Conservation (phyloP, 1,140 invertebrate genomes). For the Holotrichia oblita region DNA sequence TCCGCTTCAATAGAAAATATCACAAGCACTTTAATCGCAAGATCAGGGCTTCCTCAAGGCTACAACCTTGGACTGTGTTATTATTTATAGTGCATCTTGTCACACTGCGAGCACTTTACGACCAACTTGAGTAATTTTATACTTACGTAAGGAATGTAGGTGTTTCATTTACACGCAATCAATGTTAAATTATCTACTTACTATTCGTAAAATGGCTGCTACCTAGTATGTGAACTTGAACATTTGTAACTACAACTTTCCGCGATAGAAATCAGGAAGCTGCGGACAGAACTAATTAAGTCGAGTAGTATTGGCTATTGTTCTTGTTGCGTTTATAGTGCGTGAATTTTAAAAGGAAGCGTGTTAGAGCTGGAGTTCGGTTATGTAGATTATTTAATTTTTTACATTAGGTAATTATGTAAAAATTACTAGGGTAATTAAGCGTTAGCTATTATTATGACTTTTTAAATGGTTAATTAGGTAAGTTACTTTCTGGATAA, state of each 20-base stretch:
- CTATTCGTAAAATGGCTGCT: not conserved
- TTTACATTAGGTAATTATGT: not conserved
- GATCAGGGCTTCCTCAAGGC: constrained; percentile 11
- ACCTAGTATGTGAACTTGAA: no score
- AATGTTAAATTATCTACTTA: not conserved
- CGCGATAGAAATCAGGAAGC: not conserved
- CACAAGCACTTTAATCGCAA: not conserved
- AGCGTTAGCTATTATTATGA: not conserved
- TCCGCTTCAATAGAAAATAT: not conserved
- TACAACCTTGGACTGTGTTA: not conserved
- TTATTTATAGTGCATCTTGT: constrained; percentile 17
- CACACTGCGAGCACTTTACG: not conserved
- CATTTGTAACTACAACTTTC: no score
- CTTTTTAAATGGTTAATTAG: not conserved
- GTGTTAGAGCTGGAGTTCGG: not conserved
- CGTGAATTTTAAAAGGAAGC: not conserved
- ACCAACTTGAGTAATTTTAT: not conserved
- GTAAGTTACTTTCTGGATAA: not conserved
- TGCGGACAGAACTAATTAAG: no score
- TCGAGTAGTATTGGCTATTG: no score
- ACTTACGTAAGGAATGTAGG: constrained; percentile 7
- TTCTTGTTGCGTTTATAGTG: not conserved
- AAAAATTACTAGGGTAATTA: not conserved
- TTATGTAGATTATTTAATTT: not conserved
- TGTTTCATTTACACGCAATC: not conserved